phyloP scores from a whole-genome alignment of 2,113 vertebrate genomes.

The Cichladusa arquata region DNA sequence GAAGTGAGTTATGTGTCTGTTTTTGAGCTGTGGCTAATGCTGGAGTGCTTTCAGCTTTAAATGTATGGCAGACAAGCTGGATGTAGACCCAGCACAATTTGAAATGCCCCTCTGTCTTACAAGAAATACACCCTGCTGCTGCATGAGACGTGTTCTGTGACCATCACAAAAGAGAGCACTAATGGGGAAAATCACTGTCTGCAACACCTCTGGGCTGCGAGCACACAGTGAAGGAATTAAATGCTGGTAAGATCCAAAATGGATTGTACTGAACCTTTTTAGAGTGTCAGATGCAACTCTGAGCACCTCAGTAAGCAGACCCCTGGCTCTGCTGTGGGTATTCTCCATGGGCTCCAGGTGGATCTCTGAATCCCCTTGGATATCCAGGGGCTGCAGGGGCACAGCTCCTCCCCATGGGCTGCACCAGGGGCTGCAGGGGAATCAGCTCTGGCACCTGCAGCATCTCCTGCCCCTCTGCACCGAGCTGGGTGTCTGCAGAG shows the following conservation, averaged over 20 bases:
- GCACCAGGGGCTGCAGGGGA: not conserved
- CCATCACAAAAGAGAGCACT: not conserved
- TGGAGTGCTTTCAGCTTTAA: not conserved
- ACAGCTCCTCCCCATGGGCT: not conserved
- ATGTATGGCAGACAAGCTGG: not conserved
- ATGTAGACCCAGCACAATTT: not conserved
- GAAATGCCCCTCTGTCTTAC: not conserved
- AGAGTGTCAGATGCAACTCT: not conserved
- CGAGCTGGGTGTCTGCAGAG: accelerated
- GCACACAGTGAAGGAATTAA: not conserved
- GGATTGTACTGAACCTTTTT: not conserved
- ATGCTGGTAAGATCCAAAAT: not conserved
- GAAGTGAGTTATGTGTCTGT: not conserved
- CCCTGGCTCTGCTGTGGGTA: not conserved
- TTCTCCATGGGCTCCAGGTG: not conserved
- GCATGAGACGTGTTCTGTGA: accelerated
- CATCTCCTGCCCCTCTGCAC: not conserved
- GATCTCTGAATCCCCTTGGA: accelerated
- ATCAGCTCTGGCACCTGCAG: accelerated
- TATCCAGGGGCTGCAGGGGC: not conserved
- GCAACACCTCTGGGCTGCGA: accelerated
- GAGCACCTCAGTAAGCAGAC: not conserved
- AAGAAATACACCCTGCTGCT: not conserved
- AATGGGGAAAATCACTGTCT: not conserved
- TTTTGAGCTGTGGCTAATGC: not conserved